Percentiles rank a stretch among this genome's conserved stretches.
These are phyloP conservation scores for Lucilia sericata DNA, from an alignment of 1,140 invertebrate genomes.

Conservation along the genomic window DNA sequence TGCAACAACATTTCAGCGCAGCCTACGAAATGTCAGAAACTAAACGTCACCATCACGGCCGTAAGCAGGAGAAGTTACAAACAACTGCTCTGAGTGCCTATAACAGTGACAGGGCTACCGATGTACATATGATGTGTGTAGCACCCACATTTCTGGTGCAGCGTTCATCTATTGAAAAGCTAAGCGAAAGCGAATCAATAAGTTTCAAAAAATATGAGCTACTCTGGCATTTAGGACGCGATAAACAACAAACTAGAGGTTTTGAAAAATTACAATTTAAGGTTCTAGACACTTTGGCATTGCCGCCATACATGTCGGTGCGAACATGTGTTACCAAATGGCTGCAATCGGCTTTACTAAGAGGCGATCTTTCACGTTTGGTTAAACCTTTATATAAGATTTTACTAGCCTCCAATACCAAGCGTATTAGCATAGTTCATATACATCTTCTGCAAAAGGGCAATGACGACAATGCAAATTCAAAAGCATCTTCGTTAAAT, in stretches of 20 bases:
- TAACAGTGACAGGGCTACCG: conserved; percentile 55
- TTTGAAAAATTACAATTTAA: conserved; percentile 65
- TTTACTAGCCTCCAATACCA: conserved; percentile 84
- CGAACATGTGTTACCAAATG: conserved; percentile 68
- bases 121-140: conserved; percentile 62
- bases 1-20: conserved; percentile 54
- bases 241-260: conserved; percentile 69
- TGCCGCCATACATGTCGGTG: conserved; percentile 65
- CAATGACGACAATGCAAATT: conserved; percentile 65
- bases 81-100: conserved; percentile 45
- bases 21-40: conserved; percentile 48
- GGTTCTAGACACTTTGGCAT: conserved; percentile 60
- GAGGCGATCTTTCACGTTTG: conserved; percentile 82
- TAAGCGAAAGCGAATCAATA: conserved; percentile 70
- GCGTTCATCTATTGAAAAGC: conserved; percentile 51
- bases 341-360: conserved; percentile 72
- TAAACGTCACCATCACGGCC: neutral
- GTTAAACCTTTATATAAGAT: conserved; percentile 84
- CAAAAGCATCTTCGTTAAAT: neutral
- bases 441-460: conserved; percentile 82
- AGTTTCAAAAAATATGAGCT: conserved; percentile 82
- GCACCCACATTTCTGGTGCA: conserved; percentile 45
- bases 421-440: conserved; percentile 87
- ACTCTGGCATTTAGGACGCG: conserved; percentile 84
- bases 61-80: neutral